Evolutionary conservation across 2,888 invertebrate species (phyloP).

Genomic region (Rhagium mordax): DNA sequence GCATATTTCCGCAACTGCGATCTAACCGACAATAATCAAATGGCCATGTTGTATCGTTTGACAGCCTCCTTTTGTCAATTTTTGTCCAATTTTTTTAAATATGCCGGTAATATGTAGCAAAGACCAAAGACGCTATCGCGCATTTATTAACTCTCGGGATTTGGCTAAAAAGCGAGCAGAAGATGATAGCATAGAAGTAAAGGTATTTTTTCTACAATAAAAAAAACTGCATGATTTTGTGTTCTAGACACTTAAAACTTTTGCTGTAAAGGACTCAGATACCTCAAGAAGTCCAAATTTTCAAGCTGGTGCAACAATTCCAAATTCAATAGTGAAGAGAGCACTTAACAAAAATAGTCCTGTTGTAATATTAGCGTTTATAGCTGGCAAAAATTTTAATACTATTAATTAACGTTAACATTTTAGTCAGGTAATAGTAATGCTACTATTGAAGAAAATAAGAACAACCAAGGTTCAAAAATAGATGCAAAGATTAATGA

Average conservation of each 20-base stretch:
- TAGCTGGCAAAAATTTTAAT: neutral
- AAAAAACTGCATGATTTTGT: too few species aligned
- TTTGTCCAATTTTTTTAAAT: neutral
- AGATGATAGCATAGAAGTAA: neutral
- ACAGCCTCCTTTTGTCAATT: neutral
- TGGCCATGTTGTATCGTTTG: neutral
- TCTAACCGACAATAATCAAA: too few species aligned
- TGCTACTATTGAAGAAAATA: neutral
- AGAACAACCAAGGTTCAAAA: neutral
- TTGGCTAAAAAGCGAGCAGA: conserved; percentile 2
- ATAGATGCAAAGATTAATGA: neutral
- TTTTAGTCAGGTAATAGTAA: neutral
- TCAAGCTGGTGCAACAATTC: neutral
- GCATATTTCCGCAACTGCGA: too few species aligned
- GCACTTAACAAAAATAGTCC: neutral
- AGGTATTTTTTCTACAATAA: neutral
- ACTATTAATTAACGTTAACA: too few species aligned
- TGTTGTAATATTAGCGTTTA: neutral
- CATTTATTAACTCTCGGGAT: neutral
- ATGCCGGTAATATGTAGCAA: conserved; percentile 12
- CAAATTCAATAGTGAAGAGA: neutral
- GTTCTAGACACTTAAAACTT: neutral
- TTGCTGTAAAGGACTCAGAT: conserved; percentile 1
- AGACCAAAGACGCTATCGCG: neutral
- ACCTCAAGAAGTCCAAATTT: neutral